Percentiles rank a stretch among this genome's conserved stretches.
These are phyloP conservation scores for Platysternon megacephalum DNA, from an alignment of 2,113 vertebrate species.

Conservation along the genomic window DNA sequence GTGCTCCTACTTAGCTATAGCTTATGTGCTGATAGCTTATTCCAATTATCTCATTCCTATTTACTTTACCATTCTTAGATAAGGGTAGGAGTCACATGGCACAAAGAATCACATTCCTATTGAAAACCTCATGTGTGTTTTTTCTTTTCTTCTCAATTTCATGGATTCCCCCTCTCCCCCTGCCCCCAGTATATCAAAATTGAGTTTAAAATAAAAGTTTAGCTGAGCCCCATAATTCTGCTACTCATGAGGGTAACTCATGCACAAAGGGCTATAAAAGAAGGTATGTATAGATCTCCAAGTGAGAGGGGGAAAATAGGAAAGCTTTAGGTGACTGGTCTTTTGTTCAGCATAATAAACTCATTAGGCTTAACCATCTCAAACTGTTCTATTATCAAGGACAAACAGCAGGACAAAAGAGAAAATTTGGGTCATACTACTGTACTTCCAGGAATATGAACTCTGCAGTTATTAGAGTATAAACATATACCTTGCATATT, in stretches of 20 bases:
- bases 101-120: not conserved
- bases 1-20: constrained; percentile 11
- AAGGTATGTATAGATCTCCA: constrained; percentile 58
- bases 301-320: constrained; percentile 41
- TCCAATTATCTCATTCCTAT: constrained; percentile 16
- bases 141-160: constrained; percentile 28
- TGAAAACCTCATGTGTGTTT: constrained; percentile 23
- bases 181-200: constrained; percentile 48
- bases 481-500: not conserved
- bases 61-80: constrained; percentile 24
- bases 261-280: constrained; percentile 48
- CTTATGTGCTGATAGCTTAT: constrained; percentile 45
- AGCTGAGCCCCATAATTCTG: constrained; percentile 57
- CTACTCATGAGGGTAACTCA: constrained; percentile 63
- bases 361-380: constrained; percentile 37
- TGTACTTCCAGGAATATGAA: not conserved
- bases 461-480: not conserved
- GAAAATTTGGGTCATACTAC: not conserved
- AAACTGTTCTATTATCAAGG: not conserved
- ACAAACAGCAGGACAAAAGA: not conserved
- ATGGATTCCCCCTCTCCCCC: constrained; percentile 61
- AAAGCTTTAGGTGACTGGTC: constrained; percentile 62
- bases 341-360: constrained; percentile 59
- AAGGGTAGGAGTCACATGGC: not conserved
- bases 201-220: not conserved